Conservation (phyloP, 2,113 vertebrate genomes). For the Zosterops pallidus region DNA sequence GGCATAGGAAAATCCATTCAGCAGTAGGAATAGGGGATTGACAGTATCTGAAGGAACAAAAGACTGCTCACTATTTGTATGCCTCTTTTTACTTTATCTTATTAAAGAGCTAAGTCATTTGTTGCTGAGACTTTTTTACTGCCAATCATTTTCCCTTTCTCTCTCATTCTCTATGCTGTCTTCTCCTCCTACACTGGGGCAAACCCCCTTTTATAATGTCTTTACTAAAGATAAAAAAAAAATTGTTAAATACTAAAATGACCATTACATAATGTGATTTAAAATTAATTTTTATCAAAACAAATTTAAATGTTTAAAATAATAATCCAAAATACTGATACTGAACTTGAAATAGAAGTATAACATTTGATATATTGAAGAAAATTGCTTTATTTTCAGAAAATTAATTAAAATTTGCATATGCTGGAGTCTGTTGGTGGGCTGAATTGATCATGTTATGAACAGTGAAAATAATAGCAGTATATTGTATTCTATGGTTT, state of each 20-base stretch:
- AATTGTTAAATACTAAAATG: neutral
- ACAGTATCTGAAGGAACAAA: neutral
- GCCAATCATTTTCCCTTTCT: neutral
- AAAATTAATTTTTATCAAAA: neutral
- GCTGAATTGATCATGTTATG: neutral
- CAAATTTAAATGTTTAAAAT: neutral
- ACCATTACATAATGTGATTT: neutral
- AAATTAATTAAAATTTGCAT: neutral
- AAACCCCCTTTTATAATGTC: neutral
- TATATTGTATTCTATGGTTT: neutral
- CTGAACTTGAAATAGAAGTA: neutral
- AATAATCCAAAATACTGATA: neutral
- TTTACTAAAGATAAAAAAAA: neutral
- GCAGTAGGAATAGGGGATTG: rapidly evolving
- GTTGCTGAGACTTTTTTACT: neutral
- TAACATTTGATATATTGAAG: neutral
- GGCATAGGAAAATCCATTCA: neutral
- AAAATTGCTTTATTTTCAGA: neutral
- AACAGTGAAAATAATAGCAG: neutral
- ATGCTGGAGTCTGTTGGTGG: neutral
- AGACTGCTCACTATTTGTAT: neutral
- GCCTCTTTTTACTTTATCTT: neutral
- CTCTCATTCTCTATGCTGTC: neutral
- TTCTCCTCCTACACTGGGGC: rapidly evolving
- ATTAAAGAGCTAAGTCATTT: neutral